Percentiles rank a stretch among this genome's conserved stretches.
These are phyloP conservation scores for Crypturellus tataupa DNA, from an alignment of 2,797 vertebrate genomes.

Conservation along the genomic window DNA sequence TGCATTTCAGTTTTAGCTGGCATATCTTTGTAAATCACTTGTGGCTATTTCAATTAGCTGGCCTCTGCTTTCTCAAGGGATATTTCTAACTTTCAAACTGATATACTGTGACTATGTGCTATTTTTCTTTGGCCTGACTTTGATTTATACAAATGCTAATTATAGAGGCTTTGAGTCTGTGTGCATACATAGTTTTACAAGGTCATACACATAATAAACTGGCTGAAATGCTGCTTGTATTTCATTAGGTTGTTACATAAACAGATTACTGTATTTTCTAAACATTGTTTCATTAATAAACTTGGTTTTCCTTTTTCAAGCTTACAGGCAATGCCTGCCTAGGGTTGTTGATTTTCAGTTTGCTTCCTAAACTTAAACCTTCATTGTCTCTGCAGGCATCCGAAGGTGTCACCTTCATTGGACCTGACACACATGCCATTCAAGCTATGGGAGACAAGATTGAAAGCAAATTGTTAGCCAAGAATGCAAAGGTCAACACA, in stretches of 20 bases:
- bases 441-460: slow-evolving; percentile 97
- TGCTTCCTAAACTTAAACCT: slow-evolving; percentile 84
- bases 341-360: slow-evolving; percentile 68
- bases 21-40: slow-evolving; percentile 25
- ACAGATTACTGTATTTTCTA: background rate
- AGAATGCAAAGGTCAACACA: slow-evolving; percentile 91
- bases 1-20: background rate
- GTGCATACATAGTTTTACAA: slow-evolving; percentile 5
- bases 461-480: slow-evolving; percentile 94
- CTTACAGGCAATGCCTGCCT: slow-evolving; percentile 75
- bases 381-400: slow-evolving; percentile 90
- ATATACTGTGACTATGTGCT: slow-evolving; percentile 39
- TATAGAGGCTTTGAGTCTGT: slow-evolving; percentile 27
- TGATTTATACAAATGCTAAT: slow-evolving; percentile 64
- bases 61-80: slow-evolving; percentile 23
- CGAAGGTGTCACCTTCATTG: slow-evolving; percentile 94
- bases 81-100: slow-evolving; percentile 39
- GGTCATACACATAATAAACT: slow-evolving; percentile 41
- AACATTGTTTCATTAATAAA: background rate
- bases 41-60: slow-evolving; percentile 20
- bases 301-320: slow-evolving; percentile 51
- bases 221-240: slow-evolving; percentile 14
- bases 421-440: slow-evolving; percentile 92
- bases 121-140: slow-evolving; percentile 55
- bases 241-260: slow-evolving; percentile 22